Base-by-base conservation (phyloP, 2,113 vertebrate genomes). In the Cettia cetti region DNA sequence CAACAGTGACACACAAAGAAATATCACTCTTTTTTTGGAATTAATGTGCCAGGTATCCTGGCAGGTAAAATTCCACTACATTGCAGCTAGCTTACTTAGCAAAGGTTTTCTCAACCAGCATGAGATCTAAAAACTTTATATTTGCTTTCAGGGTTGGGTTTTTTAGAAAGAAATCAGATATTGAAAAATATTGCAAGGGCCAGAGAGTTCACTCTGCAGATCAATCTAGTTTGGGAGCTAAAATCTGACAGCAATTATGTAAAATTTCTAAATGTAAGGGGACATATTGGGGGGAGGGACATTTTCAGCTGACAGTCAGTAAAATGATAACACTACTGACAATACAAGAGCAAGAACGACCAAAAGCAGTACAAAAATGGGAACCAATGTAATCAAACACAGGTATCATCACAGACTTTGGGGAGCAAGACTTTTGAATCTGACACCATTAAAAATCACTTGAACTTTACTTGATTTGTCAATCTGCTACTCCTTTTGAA, bases 381-480 rank as follows among this genome's bases (percentile, higher is more conserved):
- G 45, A 93, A 93, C 75, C 33, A 82, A 86, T 5, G 7, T 69
- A 78, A 94, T 69, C 77, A 93, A 96, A 83, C 52, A 75, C 45
- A 44, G 56, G 40, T 81, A 83, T 82, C 92, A 95, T 53, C 68
- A 76, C 75, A 85, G 74, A 89, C 59, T 95, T 61, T 85, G 93
- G 94, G 69, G 14, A 77, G 50, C 37, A 76, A 86, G 71, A 88
- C 66, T 92, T 92, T 87, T 47, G 33, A 78, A 92, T 89, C 39
- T 82, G 35, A 82, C 33, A 82, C 33, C 35, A 64, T 80, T 81
- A 26, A 59, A 96, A 74, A 53, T 50, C 82, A 35, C 26, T 39
- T 39, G 16, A 69, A 82, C 76, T 85, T 94, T 40, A 97, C 54
- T 84, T 78, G 63, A 87, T 90, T 90, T 94, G 59, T 85, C 88